phyloP scores from a whole-genome alignment of 1,140 invertebrate species.

The Sipha flava region DNA sequence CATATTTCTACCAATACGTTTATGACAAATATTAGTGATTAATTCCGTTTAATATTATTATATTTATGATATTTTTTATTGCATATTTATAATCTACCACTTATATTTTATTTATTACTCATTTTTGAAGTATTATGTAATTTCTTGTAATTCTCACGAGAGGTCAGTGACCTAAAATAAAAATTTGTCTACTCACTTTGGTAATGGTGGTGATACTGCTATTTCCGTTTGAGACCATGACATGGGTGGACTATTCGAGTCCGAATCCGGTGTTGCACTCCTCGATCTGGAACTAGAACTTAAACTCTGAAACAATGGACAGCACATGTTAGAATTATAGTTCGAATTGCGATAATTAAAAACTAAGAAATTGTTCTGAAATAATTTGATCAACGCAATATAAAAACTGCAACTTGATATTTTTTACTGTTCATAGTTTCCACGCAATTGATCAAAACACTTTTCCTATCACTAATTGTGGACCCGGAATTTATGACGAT shows the following conservation, averaged over 20 bases:
- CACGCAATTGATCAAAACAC: not conserved
- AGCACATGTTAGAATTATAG: not conserved
- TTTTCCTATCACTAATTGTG: not conserved
- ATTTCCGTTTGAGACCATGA: slow-evolving; percentile 38
- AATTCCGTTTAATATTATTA: too few relatives aligned
- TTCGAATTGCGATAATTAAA: not conserved
- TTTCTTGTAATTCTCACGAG: not conserved
- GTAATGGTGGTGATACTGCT: not conserved
- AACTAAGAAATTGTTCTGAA: not conserved
- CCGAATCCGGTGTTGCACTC: slow-evolving; percentile 76
- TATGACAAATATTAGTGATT: too few relatives aligned
- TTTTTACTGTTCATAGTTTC: too few relatives aligned
- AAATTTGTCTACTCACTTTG: slow-evolving; percentile 15
- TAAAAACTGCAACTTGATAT: too few relatives aligned
- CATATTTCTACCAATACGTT: too few relatives aligned
- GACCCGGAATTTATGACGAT: not conserved
- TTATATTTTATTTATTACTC: too few relatives aligned
- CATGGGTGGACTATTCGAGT: slow-evolving; percentile 60
- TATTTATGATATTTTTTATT: too few relatives aligned
- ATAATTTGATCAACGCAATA: not conserved
- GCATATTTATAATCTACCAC: too few relatives aligned
- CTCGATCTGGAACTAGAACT: slow-evolving; percentile 67
- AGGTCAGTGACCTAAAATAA: not conserved
- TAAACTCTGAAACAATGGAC: slow-evolving; percentile 47
- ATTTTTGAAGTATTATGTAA: not conserved